phyloP scores from a whole-genome alignment of 2,797 vertebrate genomes.

The Megaceryle alcyon region DNA sequence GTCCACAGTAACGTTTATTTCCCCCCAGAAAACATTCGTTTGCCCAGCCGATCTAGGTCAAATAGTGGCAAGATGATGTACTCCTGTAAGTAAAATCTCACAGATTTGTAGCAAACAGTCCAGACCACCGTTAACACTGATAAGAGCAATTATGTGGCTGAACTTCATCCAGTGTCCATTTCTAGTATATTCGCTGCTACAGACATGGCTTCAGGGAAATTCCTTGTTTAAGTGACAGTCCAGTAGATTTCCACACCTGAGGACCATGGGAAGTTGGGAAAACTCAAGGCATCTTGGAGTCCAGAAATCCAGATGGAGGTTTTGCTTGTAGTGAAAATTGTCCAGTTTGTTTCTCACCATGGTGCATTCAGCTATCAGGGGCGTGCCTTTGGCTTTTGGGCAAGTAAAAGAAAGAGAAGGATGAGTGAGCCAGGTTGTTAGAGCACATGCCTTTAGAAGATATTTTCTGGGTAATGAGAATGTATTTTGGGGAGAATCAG shows the following conservation, averaged over 20 bases:
- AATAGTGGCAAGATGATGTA: constrained; percentile 78
- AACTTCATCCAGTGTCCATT: constrained; percentile 78
- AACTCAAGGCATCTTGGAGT: constrained; percentile 94
- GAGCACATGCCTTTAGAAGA: not conserved
- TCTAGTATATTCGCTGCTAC: constrained; percentile 77
- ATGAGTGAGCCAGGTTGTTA: not conserved
- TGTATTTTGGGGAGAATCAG: not conserved
- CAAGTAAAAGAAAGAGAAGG: constrained; percentile 26
- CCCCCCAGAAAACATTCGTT: constrained; percentile 70
- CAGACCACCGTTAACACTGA: constrained; percentile 84
- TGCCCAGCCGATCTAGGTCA: constrained; percentile 80
- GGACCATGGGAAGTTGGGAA: constrained; percentile 94
- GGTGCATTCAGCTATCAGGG: constrained; percentile 89
- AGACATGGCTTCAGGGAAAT: constrained; percentile 91
- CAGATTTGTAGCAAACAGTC: constrained; percentile 81
- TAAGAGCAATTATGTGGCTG: constrained; percentile 75
- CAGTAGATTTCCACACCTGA: constrained; percentile 93
- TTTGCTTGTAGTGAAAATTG: constrained; percentile 81
- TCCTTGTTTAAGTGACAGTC: constrained; percentile 87
- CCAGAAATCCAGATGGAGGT: constrained; percentile 86
- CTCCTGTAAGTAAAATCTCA: constrained; percentile 85
- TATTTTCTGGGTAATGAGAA: not conserved
- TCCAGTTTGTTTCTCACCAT: constrained; percentile 83
- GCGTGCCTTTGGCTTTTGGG: constrained; percentile 93
- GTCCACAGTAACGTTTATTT: constrained; percentile 75